A percentile compares a stretch with the other conserved stretches of the same genome.
Conservation (phyloP, 2,888 invertebrate genomes). For the Luperina testacea region DNA sequence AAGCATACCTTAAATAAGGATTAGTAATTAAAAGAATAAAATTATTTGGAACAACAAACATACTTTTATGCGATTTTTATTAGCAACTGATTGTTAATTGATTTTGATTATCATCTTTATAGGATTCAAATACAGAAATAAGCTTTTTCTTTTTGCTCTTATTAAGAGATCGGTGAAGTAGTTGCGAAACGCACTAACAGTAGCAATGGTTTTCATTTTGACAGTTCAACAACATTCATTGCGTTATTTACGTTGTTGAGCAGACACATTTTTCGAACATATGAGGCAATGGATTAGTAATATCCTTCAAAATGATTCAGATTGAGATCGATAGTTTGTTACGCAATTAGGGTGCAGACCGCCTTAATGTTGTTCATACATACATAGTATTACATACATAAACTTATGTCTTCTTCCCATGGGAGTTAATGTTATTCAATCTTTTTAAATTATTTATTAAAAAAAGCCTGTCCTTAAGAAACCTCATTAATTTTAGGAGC, state of each 20-base stretch:
- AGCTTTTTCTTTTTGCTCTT: background rate
- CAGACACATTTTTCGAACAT: too few species aligned
- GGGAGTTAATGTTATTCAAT: background rate
- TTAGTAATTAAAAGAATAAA: constrained; percentile 10
- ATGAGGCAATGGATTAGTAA: too few species aligned
- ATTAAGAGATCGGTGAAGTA: background rate
- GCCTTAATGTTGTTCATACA: background rate
- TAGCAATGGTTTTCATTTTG: too few species aligned
- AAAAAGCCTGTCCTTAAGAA: background rate
- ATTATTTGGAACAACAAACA: constrained; percentile 23
- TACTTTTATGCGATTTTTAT: constrained; percentile 33
- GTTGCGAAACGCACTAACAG: too few species aligned
- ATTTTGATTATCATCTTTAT: constrained; percentile 16
- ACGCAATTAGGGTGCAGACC: too few species aligned
- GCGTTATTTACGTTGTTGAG: too few species aligned
- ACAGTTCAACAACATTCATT: too few species aligned
- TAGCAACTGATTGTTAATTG: constrained; percentile 11
- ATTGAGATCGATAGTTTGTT: too few species aligned
- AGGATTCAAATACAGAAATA: background rate
- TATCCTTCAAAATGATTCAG: too few species aligned
- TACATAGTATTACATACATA: background rate
- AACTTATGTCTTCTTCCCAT: background rate
- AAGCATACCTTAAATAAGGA: constrained; percentile 10
- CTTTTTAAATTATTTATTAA: background rate
- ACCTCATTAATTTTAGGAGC: too few species aligned